Evolutionary conservation across 2,888 invertebrate species (phyloP), one percentile per base, ranked within the genome.

Genomic region (Subacronicta megacephala): DNA sequence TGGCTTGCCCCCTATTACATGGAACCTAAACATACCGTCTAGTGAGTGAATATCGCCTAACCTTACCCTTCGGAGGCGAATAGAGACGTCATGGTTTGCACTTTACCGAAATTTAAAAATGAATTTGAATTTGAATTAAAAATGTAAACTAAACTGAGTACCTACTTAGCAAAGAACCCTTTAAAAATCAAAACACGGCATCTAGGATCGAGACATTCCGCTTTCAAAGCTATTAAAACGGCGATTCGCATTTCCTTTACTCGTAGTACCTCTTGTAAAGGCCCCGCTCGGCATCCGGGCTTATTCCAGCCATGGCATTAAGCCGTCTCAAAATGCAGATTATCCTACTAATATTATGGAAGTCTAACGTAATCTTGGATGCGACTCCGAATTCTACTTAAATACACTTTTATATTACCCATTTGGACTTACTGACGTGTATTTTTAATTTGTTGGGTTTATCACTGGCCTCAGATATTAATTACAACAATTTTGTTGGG

Each of bases 241-340:
- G 42, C 55, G 62, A 61, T 57, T 70, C 70, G 66, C 74, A 42
- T 59, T 66, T 69, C 70, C 74, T 73, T 67, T 58, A 63, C 68
- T 72, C n/a, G n/a, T 53, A 65, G 70, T 65, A 61, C 54, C 74
- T 76, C 54, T 69, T 76, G 68, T 60, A 73, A 75, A 64, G 65
- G 59, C 71, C 35, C 51, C 52, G 45, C 61, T 59, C 54, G 44
- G 62, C 45, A 44, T 61, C 62, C 60, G 53, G 58, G 77, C 68
- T 80, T 80, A 80, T 77, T 78, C 79, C 64, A 66, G 69, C 66
- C 51, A 54, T 56, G 60, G 69, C 45, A 60, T 41, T 73, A 65
- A 67, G 63, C 67, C 78, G 51, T 79, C 74, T 72, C 64, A 74
- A 79, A 79, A 74, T 71, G 63, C 62, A 77, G 79, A 80, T 80